These are phyloP conservation scores for Temnothorax unifasciatus DNA, from an alignment of 2,888 invertebrate species.

Conservation along the genomic window DNA sequence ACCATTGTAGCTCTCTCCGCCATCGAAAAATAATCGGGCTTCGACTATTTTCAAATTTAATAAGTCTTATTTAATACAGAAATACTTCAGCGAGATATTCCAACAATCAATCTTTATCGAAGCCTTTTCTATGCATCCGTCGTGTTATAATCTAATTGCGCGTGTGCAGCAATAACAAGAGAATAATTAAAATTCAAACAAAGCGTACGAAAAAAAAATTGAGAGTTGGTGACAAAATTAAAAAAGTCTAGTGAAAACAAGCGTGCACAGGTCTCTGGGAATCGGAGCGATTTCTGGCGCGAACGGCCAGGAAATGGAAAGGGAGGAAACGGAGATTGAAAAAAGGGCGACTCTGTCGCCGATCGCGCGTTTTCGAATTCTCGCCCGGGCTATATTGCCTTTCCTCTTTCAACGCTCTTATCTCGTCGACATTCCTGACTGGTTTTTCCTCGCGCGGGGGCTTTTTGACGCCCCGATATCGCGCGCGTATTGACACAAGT, in stretches of 20 bases:
- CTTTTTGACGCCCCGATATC: conserved; percentile 35
- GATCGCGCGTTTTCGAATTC: conserved; percentile 48
- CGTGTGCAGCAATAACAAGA: background rate
- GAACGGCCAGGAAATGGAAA: conserved; percentile 58
- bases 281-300: conserved; percentile 39
- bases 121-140: background rate
- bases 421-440: conserved; percentile 46
- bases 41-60: background rate
- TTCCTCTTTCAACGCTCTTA: conserved; percentile 43
- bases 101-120: background rate
- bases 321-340: conserved; percentile 64
- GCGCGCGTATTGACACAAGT: conserved; percentile 37
- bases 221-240: conserved; percentile 20
- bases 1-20: background rate
- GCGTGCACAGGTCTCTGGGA: conserved; percentile 35
- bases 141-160: background rate
- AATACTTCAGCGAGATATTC: background rate
- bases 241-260: conserved; percentile 31
- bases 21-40: background rate
- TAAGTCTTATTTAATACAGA: background rate
- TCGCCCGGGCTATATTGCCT: conserved; percentile 16
- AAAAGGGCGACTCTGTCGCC: conserved; percentile 46
- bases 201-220: background rate
- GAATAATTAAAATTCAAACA: conserved; percentile 6
- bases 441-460: conserved; percentile 10